A percentile compares a stretch with the other conserved stretches of the same genome.
These are phyloP conservation scores for Monoplex corrugatus DNA, from an alignment of 2,888 invertebrate species.

Conservation along the genomic window DNA sequence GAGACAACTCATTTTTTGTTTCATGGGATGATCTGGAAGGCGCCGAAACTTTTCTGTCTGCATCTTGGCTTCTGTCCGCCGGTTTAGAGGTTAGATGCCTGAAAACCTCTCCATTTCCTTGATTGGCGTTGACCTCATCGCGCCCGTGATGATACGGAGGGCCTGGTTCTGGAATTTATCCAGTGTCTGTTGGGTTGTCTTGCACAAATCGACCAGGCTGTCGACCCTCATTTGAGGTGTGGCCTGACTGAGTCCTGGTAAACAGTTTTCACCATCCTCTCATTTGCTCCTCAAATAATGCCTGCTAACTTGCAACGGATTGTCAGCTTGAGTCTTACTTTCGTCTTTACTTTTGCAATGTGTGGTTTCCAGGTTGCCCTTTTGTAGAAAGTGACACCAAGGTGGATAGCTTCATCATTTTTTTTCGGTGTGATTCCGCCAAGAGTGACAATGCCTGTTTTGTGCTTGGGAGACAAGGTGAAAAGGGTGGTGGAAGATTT, in stretches of 20 bases:
- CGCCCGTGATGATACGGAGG: slow-evolving; percentile 5
- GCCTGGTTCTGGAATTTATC: slow-evolving; percentile 32
- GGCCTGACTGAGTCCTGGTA: background rate
- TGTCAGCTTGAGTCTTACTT: too few relatives aligned
- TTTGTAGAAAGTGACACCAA: too few relatives aligned
- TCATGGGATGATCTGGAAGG: background rate
- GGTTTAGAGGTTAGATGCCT: slow-evolving; percentile 19
- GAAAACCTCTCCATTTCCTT: slow-evolving; percentile 20
- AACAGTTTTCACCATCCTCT: too few relatives aligned
- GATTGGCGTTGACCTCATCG: slow-evolving; percentile 27
- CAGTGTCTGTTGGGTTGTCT: background rate
- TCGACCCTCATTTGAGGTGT: background rate
- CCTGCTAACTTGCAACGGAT: too few relatives aligned
- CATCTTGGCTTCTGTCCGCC: slow-evolving; percentile 21
- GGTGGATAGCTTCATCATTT: too few relatives aligned
- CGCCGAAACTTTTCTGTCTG: slow-evolving; percentile 8
- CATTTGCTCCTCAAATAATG: too few relatives aligned
- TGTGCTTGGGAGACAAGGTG: too few relatives aligned
- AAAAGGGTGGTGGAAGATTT: too few relatives aligned
- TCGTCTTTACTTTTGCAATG: too few relatives aligned
- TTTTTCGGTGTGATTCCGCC: too few relatives aligned
- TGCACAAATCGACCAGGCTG: slow-evolving; percentile 2
- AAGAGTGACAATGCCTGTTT: too few relatives aligned
- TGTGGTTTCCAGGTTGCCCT: too few relatives aligned
- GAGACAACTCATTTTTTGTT: background rate